Percentiles rank a stretch among this genome's conserved stretches.
phyloP scores from a whole-genome alignment of 2,113 vertebrate genomes.

The Notarius lentiginosus region DNA sequence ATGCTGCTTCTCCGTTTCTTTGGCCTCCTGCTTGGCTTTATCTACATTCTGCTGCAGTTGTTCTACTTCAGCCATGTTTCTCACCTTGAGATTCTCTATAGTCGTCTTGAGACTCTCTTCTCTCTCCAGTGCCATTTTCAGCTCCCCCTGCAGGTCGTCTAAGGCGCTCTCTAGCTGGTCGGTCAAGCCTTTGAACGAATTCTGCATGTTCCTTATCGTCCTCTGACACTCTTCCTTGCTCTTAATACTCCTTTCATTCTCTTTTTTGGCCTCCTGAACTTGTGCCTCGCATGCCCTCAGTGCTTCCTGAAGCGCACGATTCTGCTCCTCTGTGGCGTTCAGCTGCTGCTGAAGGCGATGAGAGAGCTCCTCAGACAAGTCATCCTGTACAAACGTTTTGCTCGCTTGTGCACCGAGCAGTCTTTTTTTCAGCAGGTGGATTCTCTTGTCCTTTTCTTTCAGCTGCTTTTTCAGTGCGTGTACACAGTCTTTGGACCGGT shows the following conservation, averaged over 20 bases:
- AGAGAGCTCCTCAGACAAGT: no score
- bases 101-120: not conserved
- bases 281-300: no score
- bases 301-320: no score
- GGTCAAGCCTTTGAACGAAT: no score
- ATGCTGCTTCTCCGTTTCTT: not conserved
- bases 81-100: not conserved
- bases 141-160: not conserved
- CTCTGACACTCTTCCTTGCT: not conserved
- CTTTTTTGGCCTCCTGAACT: no score
- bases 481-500: not conserved
- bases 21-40: not conserved
- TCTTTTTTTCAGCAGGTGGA: no score
- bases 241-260: not conserved
- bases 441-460: not conserved
- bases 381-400: no score
- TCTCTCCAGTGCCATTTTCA: not conserved
- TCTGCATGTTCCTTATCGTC: not conserved
- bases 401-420: no score
- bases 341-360: no score
- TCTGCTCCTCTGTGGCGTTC: no score
- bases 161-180: not conserved
- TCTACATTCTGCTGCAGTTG: not conserved
- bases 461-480: not conserved
- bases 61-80: no score